A percentile compares a stretch with the other conserved stretches of the same genome.
Evolutionary conservation across 2,113 vertebrate species (phyloP).

Genomic region (Oceanites oceanicus): DNA sequence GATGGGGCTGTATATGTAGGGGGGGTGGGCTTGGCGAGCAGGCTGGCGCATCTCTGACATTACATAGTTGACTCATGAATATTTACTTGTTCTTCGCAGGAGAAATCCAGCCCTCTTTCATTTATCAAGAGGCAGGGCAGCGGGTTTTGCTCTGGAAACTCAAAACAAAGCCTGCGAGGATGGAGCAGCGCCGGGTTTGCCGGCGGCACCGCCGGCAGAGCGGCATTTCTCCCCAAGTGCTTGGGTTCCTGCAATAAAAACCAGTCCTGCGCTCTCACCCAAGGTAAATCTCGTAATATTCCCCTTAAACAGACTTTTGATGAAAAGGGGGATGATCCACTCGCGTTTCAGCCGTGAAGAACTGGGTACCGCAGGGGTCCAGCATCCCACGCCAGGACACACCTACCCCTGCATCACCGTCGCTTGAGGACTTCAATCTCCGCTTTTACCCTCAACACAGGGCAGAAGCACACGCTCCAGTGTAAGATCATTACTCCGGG

Average conservation of each 20-base stretch:
- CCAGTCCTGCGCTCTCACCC: neutral
- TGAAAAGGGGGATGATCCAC: neutral
- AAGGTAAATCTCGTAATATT: neutral
- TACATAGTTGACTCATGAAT: neutral
- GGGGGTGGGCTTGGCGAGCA: neutral
- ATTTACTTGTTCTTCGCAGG: neutral
- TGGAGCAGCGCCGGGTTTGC: neutral
- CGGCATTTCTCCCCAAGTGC: accelerated
- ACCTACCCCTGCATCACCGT: neutral
- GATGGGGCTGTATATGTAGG: accelerated
- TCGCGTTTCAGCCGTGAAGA: accelerated
- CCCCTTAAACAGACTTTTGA: neutral
- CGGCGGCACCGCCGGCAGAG: neutral
- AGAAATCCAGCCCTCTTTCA: neutral
- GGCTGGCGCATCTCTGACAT: neutral
- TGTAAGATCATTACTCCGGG: accelerated
- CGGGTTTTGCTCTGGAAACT: neutral
- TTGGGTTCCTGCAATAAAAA: neutral
- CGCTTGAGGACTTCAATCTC: neutral
- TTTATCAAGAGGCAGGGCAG: constrained; percentile 12
- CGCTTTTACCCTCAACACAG: neutral
- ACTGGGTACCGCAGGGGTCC: accelerated
- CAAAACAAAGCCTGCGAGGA: neutral
- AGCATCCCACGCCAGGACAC: neutral
- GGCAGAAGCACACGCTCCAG: neutral